phyloP scores from a whole-genome alignment of 2,888 invertebrate genomes.

The Yponomeuta sedellus region DNA sequence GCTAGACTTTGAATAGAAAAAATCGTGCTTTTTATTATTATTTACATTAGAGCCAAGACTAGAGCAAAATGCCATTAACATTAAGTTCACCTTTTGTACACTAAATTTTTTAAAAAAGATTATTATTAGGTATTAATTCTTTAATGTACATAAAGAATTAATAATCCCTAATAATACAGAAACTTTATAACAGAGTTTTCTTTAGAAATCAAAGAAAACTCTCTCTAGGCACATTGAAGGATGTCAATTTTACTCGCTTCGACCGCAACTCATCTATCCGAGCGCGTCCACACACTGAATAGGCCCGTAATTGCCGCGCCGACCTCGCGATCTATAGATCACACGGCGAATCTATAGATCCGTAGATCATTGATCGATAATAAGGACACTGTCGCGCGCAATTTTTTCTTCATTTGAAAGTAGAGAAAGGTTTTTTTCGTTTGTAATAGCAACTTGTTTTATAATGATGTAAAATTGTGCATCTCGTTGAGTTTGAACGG shows the following conservation, averaged over 20 bases:
- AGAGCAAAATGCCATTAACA: too few species aligned
- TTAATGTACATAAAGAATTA: too few species aligned
- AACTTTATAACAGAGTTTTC: not conserved
- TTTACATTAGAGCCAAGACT: too few species aligned
- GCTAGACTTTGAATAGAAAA: too few species aligned
- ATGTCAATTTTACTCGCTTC: not conserved
- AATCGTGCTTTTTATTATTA: too few species aligned
- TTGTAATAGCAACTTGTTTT: not conserved
- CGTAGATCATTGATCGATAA: conserved; percentile 62
- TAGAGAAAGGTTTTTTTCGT: conserved; percentile 31
- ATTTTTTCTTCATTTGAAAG: conserved; percentile 31
- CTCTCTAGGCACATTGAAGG: not conserved
- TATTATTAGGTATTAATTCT: too few species aligned
- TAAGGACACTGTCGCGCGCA: conserved; percentile 33
- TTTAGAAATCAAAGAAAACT: not conserved
- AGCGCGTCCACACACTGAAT: conserved; percentile 36
- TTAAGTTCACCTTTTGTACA: too few species aligned
- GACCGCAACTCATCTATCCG: conserved; percentile 11
- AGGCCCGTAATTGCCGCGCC: conserved; percentile 47
- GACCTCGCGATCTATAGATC: conserved; percentile 50
- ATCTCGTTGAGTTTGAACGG: not conserved
- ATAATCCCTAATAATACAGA: too few species aligned
- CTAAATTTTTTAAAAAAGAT: too few species aligned
- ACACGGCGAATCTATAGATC: conserved; percentile 36
- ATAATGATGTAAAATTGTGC: not conserved